Evolutionary conservation across 2,113 vertebrate species (phyloP).

Genomic region (Anolis carolinensis): DNA sequence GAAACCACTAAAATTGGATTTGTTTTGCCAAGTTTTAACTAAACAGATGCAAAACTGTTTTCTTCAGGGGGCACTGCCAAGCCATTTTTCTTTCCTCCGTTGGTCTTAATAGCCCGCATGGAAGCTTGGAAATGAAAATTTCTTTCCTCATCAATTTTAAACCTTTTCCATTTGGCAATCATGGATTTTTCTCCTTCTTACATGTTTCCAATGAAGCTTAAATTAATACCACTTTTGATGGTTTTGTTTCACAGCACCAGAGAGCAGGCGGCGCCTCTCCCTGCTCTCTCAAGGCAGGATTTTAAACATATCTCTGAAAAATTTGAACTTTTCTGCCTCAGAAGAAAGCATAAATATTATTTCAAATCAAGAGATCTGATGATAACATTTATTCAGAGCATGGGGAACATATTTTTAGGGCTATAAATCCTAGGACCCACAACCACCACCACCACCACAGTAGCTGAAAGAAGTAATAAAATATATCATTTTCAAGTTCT

Average conservation of each 20-base stretch:
- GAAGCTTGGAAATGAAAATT: conserved; percentile 65
- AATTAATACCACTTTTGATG: conserved; percentile 60
- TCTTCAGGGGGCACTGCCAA: conserved; percentile 67
- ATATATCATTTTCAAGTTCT: not conserved
- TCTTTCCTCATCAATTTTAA: conserved; percentile 65
- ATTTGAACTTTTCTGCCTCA: not conserved
- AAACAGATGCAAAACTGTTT: conserved; percentile 63
- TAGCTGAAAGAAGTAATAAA: not conserved
- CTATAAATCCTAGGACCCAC: not conserved
- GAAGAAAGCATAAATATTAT: not conserved
- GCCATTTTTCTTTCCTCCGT: conserved; percentile 72
- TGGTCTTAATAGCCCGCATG: conserved; percentile 68
- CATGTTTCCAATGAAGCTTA: conserved; percentile 59
- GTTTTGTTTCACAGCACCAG: conserved; percentile 47
- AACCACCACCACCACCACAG: too few species aligned
- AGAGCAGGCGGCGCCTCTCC: conserved; percentile 36
- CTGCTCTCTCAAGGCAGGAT: conserved; percentile 38
- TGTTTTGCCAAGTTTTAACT: conserved; percentile 69
- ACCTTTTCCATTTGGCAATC: conserved; percentile 58
- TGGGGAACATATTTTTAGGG: not conserved
- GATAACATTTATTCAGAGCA: not conserved
- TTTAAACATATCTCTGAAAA: conserved; percentile 15
- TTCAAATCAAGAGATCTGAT: not conserved
- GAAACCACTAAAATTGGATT: conserved; percentile 58
- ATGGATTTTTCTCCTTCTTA: conserved; percentile 25